Evolutionary conservation across 1,140 invertebrate species (phyloP).

Genomic region (Drosophila parvula): DNA sequence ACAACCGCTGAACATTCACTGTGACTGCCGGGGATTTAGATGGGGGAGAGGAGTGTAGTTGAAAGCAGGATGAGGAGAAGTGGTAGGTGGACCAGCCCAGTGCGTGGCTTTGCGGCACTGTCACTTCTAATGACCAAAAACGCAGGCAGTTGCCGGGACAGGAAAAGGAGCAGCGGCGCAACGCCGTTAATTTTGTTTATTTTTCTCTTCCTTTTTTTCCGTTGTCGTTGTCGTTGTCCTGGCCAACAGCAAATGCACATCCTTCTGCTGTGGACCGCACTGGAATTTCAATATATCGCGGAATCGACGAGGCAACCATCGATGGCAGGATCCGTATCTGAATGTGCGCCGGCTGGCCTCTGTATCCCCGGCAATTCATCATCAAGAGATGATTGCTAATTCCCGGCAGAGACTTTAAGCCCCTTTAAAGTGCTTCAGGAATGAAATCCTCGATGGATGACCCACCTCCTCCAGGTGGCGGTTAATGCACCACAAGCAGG

Average conservation of each 20-base stretch:
- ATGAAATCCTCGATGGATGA: slow-evolving; percentile 32
- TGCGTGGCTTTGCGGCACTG: slow-evolving; percentile 66
- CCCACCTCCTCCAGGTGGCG: slow-evolving; percentile 19
- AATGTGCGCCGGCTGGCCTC: slow-evolving; percentile 8
- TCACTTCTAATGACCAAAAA: slow-evolving; percentile 73
- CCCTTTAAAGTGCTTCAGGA: slow-evolving; percentile 40
- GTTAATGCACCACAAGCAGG: slow-evolving; percentile 10
- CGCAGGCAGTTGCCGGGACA: slow-evolving; percentile 11
- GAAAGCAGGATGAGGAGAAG: not conserved
- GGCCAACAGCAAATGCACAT: slow-evolving; percentile 16
- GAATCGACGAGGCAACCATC: slow-evolving; percentile 16
- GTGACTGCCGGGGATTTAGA: not conserved
- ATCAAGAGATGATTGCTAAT: slow-evolving; percentile 45
- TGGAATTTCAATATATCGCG: slow-evolving; percentile 48
- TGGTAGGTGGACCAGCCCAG: slow-evolving; percentile 10
- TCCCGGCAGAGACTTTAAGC: slow-evolving; percentile 20
- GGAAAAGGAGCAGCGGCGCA: slow-evolving; percentile 40
- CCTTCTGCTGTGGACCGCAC: slow-evolving; percentile 9
- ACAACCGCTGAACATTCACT: slow-evolving; percentile 38
- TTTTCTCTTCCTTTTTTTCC: slow-evolving; percentile 21
- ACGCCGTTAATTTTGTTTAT: slow-evolving; percentile 69
- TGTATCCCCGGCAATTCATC: slow-evolving; percentile 36
- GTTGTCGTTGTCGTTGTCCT: not conserved
- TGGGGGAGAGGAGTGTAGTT: not conserved
- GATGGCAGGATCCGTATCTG: slow-evolving; percentile 9